Evolutionary conservation across 2,113 vertebrate genomes (phyloP).

Genomic region (Limnothrissa miodon): DNA sequence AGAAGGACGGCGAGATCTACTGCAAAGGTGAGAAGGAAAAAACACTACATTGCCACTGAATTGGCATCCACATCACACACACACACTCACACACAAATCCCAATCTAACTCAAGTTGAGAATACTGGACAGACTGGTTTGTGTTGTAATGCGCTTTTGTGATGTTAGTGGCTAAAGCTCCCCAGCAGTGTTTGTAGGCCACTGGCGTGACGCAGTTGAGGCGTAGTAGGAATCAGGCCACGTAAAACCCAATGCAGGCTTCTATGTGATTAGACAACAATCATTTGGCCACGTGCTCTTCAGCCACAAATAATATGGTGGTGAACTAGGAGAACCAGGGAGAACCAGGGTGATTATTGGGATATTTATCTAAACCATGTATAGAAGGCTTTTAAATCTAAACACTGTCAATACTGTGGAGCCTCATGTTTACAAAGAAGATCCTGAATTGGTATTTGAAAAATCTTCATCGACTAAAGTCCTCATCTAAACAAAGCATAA

Average conservation of each 20-base stretch:
- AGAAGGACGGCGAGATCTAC: slow-evolving; percentile 97
- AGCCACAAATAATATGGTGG: not conserved
- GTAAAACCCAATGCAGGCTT: not conserved
- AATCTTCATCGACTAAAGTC: not conserved
- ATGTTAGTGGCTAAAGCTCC: not conserved
- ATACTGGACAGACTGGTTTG: not conserved
- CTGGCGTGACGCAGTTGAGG: not conserved
- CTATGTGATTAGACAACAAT: not conserved
- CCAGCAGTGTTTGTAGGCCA: not conserved
- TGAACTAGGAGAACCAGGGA: not conserved
- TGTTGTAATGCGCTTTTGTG: not conserved
- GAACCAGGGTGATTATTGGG: not conserved
- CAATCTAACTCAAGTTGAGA: not conserved
- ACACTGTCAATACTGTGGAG: not conserved
- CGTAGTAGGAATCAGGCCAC: not conserved
- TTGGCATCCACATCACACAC: not conserved
- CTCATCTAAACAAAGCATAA: not conserved
- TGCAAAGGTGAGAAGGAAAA: slow-evolving; percentile 84
- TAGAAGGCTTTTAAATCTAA: not conserved
- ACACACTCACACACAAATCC: not conserved
- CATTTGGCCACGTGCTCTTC: not conserved
- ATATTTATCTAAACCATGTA: not conserved
- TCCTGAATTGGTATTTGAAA: not conserved
- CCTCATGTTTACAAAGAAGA: not conserved
- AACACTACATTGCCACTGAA: not conserved